A percentile compares a stretch with the other conserved stretches of the same genome.
phyloP scores from a whole-genome alignment of 2,797 vertebrate species.

The Graptemys geographica region DNA sequence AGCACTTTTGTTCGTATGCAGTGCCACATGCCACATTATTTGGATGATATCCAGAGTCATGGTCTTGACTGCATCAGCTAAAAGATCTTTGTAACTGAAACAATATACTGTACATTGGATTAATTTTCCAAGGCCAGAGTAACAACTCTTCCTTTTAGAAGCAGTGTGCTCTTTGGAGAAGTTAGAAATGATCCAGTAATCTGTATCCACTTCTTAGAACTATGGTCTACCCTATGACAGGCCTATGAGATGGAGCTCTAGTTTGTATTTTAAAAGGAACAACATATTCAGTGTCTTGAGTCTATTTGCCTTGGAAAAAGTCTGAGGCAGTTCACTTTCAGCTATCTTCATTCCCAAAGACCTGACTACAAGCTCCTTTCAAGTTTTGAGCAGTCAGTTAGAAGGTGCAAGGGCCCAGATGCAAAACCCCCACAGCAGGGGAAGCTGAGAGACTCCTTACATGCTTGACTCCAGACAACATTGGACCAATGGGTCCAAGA shows the following conservation, averaged over 20 bases:
- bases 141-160: not conserved
- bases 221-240: not conserved
- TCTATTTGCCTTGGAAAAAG: not conserved
- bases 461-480: not conserved
- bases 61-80: not conserved
- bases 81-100: not conserved
- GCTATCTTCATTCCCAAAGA: not conserved
- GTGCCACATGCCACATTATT: not conserved
- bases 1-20: not conserved
- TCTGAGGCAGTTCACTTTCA: not conserved
- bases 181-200: not conserved
- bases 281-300: not conserved
- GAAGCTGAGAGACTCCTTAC: not conserved
- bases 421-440: not conserved
- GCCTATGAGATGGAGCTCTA: not conserved
- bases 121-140: not conserved
- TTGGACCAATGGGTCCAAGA: not conserved
- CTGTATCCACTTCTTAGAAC: not conserved
- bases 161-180: not conserved
- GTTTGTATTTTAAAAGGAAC: too few relatives aligned
- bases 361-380: not conserved
- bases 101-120: not conserved
- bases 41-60: not conserved
- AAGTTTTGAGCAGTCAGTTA: not conserved
- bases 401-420: not conserved